Base-by-base conservation (phyloP, 2,113 vertebrate genomes). In the Alethe castanea region DNA sequence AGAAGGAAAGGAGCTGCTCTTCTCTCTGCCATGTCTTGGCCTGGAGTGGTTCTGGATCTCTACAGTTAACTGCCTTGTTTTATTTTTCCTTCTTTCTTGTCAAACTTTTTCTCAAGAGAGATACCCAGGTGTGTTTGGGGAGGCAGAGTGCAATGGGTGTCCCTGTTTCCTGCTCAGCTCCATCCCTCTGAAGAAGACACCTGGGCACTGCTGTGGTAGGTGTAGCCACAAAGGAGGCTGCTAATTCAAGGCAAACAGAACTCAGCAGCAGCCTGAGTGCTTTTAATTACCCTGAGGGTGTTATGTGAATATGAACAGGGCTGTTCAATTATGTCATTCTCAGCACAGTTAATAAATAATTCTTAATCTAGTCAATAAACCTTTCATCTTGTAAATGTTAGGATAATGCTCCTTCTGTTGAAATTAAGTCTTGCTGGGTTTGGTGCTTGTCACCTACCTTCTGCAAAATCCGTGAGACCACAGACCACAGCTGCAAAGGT, bases 381-480 rank as follows among this genome's bases (percentile, higher is more conserved):
- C 73, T 90, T 93, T 90, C 53, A 79, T 85, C 28, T n/a, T 56
- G 87, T 87, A 81, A 90, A 92, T 84, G 53, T 94, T 93, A 93
- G 81, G 81, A 74, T 87, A 95, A 73, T 42, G 45, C 42, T 94
- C 59, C 67, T 78, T 84, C 81, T 89, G 60, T 81, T 79, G 81
- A 93, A 95, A 84, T 84, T 9, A 78, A 78, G 61, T 40, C 48
- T 74, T 79, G 73, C 65, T 4, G 15, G 42, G 71, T 84, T 78
- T 6, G 15, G 26, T 62, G 54, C 29, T 69, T 71, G 36, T 90
- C 61, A 28, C 33, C 35, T 67, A 35, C 44, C 20, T 92, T 92
- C 33, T 81, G 61, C 50, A 74, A 92, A 89, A 69, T 77, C 54
- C 5, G 1, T 26, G 38, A 72, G 67, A 62, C 33, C 48, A 40